Evolutionary conservation across 2,888 invertebrate species (phyloP).

Genomic region (Mimas tiliae): DNA sequence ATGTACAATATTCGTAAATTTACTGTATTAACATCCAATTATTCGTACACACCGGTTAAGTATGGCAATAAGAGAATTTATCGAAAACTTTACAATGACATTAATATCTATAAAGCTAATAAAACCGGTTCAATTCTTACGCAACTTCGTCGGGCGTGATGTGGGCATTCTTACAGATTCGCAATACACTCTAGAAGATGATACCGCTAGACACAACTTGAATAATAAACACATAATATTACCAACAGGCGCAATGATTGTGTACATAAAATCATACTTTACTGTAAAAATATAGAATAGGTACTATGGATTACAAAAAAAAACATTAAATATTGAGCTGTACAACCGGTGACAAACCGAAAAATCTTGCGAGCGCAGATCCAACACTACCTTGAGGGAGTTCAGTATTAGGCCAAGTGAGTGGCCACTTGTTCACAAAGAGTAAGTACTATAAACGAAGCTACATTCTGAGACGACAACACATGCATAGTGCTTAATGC

Average conservation of each 20-base stretch:
- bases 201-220: background rate
- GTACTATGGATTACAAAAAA: background rate
- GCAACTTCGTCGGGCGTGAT: background rate
- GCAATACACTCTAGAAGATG: background rate
- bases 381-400: background rate
- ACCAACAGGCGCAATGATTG: no score
- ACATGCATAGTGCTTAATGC: no score
- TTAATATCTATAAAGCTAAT: conserved; percentile 24
- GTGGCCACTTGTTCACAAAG: background rate
- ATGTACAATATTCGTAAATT: conserved; percentile 8
- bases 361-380: background rate
- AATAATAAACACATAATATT: no score
- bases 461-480: background rate
- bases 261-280: background rate
- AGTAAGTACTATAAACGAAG: background rate
- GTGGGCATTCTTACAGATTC: background rate
- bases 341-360: conserved; percentile 1
- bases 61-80: conserved; percentile 8
- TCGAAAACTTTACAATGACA: background rate
- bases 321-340: conserved; percentile 13
- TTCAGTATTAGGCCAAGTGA: background rate
- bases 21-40: background rate
- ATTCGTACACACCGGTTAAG: conserved; percentile 2
- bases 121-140: background rate
- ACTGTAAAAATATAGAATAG: background rate